Conservation (phyloP, 2,797 vertebrate species). For the Chelon labrosus region DNA sequence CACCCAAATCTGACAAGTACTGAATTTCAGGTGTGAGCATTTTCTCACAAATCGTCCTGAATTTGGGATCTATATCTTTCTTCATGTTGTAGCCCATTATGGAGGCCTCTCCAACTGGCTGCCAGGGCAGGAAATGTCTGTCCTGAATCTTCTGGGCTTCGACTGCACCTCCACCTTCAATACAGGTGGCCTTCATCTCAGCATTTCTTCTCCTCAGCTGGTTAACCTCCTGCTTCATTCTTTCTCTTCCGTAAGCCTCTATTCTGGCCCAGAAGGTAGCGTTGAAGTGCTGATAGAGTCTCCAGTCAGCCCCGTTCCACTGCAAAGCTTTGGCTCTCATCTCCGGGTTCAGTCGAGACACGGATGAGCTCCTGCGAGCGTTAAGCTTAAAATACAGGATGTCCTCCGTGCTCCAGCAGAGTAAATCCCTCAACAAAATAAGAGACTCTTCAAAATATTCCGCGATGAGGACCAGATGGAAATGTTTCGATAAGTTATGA, state of each 20-base stretch:
- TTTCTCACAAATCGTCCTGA: slow-evolving; percentile 89
- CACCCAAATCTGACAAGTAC: slow-evolving; percentile 92
- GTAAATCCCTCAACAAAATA: slow-evolving; percentile 91
- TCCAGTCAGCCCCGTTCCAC: slow-evolving; percentile 92
- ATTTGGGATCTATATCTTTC: slow-evolving; percentile 83
- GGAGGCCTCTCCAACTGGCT: slow-evolving; percentile 90
- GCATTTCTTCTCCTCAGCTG: slow-evolving; percentile 87
- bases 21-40: slow-evolving; percentile 98
- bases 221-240: slow-evolving; percentile 88
- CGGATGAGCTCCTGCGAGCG: slow-evolving; percentile 82
- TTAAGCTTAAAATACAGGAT: slow-evolving; percentile 95
- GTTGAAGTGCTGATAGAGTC: slow-evolving; percentile 93
- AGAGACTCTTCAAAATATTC: slow-evolving; percentile 96
- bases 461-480: slow-evolving; percentile 91
- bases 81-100: slow-evolving; percentile 96
- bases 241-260: slow-evolving; percentile 86
- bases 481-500: slow-evolving; percentile 83
- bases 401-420: slow-evolving; percentile 94
- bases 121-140: slow-evolving; percentile 91
- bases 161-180: slow-evolving; percentile 87
- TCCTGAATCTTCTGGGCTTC: slow-evolving; percentile 88
- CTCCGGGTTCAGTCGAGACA: slow-evolving; percentile 84
- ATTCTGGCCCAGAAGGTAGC: slow-evolving; percentile 91
- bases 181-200: slow-evolving; percentile 90
- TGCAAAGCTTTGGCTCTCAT: slow-evolving; percentile 86